phyloP scores from a whole-genome alignment of 2,888 invertebrate genomes.

The Pollenia labialis region DNA sequence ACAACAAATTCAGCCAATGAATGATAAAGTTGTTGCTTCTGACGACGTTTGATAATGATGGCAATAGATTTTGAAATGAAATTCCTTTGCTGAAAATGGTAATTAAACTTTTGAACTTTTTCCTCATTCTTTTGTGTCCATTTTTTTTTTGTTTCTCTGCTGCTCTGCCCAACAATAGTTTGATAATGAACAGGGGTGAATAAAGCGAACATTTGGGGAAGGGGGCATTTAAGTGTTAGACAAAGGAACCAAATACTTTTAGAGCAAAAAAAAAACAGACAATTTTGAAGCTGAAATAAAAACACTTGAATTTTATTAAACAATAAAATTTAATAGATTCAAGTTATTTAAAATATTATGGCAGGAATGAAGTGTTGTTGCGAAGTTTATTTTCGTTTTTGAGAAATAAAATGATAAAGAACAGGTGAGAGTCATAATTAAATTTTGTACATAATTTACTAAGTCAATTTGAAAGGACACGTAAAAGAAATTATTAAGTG shows the following conservation, averaged over 20 bases:
- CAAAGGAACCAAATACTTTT: slow-evolving; percentile 32
- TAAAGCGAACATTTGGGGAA: background rate
- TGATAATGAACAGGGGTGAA: slow-evolving; percentile 38
- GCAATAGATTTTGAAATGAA: slow-evolving; percentile 67
- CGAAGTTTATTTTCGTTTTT: background rate
- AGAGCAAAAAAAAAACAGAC: slow-evolving; percentile 9
- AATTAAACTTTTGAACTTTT: slow-evolving; percentile 82
- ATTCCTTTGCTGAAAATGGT: slow-evolving; percentile 77
- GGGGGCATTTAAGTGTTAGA: slow-evolving; percentile 62
- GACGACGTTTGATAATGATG: slow-evolving; percentile 48
- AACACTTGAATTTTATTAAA: slow-evolving; percentile 49
- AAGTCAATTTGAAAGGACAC: slow-evolving; percentile 20
- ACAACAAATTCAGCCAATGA: no score
- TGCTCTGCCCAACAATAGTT: slow-evolving; percentile 30
- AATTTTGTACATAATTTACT: slow-evolving; percentile 44
- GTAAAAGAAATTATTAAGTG: slow-evolving; percentile 31
- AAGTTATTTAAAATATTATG: slow-evolving; percentile 41
- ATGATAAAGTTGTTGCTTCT: slow-evolving; percentile 16
- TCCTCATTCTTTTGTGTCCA: background rate
- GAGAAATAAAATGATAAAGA: slow-evolving; percentile 12
- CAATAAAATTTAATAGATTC: slow-evolving; percentile 56
- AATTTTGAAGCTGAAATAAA: background rate
- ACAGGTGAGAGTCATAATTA: slow-evolving; percentile 49
- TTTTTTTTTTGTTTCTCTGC: background rate
- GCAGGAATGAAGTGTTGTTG: background rate